Percentiles rank a stretch among this genome's conserved stretches.
phyloP scores from a whole-genome alignment of 2,888 invertebrate species.

The Phyto melanocephala region DNA sequence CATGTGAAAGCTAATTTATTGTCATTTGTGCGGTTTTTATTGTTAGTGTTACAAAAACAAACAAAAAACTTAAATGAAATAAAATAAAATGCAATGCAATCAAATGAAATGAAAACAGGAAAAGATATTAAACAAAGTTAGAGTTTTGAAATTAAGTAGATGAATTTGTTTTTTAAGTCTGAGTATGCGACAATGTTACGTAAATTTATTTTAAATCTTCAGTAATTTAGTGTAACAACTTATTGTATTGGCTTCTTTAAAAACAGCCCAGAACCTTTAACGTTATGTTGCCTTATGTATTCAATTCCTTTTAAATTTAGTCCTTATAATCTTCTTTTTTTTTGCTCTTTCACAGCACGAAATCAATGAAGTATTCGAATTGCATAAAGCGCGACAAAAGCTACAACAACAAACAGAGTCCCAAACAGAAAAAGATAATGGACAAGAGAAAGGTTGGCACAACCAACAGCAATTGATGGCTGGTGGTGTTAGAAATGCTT shows the following conservation, averaged over 20 bases:
- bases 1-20: slow-evolving; percentile 64
- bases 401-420: slow-evolving; percentile 29
- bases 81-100: neutral
- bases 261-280: neutral
- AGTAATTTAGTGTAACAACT: neutral
- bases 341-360: slow-evolving; percentile 73
- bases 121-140: slow-evolving; percentile 38
- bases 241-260: neutral
- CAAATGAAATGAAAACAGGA: slow-evolving; percentile 17
- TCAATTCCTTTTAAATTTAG: no score
- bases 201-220: neutral
- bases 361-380: slow-evolving; percentile 79
- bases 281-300: slow-evolving; percentile 17
- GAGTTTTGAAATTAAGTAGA: slow-evolving; percentile 17
- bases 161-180: slow-evolving; percentile 5
- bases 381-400: slow-evolving; percentile 74
- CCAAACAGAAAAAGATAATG: neutral
- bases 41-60: slow-evolving; percentile 7
- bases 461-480: slow-evolving; percentile 54
- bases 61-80: neutral
- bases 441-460: slow-evolving; percentile 12
- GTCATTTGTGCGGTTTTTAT: slow-evolving; percentile 49
- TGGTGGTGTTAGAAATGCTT: slow-evolving; percentile 53
- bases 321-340: slow-evolving; percentile 64
- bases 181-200: slow-evolving; percentile 10